Evolutionary conservation across 1,140 invertebrate species (phyloP).

Genomic region (Marisa cornuarietis): DNA sequence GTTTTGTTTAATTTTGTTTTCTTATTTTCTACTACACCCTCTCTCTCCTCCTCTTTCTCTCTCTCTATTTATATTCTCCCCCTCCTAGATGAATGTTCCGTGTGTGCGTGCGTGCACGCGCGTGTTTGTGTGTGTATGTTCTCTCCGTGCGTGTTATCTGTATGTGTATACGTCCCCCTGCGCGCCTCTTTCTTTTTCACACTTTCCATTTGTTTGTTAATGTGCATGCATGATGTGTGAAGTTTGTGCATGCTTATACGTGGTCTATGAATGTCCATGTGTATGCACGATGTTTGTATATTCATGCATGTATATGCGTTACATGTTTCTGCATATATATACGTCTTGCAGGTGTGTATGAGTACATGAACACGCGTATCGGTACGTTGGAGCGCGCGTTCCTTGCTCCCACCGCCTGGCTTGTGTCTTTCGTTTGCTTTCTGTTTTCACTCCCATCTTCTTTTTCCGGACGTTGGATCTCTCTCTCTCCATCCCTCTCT

Average conservation of each 20-base stretch:
- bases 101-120: too few species aligned
- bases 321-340: neutral
- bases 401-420: neutral
- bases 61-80: neutral
- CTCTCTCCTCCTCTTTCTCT: constrained; percentile 2
- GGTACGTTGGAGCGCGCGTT: neutral
- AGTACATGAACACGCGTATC: neutral
- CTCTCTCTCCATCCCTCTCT: neutral
- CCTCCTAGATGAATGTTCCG: neutral
- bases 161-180: too few species aligned
- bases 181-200: too few species aligned
- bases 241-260: too few species aligned
- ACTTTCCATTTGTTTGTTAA: too few species aligned
- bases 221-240: too few species aligned
- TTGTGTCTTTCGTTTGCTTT: neutral
- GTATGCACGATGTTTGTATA: too few species aligned
- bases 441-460: neutral
- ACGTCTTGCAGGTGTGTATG: neutral
- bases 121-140: too few species aligned
- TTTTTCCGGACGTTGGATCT: too few species aligned
- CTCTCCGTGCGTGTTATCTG: too few species aligned
- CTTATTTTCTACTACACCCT: neutral
- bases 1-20: neutral
- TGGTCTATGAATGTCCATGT: too few species aligned
- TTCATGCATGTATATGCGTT: too few species aligned